Base-by-base conservation (phyloP, 92 coral and sea anemone genomes). In the Meandrina meandrites region DNA sequence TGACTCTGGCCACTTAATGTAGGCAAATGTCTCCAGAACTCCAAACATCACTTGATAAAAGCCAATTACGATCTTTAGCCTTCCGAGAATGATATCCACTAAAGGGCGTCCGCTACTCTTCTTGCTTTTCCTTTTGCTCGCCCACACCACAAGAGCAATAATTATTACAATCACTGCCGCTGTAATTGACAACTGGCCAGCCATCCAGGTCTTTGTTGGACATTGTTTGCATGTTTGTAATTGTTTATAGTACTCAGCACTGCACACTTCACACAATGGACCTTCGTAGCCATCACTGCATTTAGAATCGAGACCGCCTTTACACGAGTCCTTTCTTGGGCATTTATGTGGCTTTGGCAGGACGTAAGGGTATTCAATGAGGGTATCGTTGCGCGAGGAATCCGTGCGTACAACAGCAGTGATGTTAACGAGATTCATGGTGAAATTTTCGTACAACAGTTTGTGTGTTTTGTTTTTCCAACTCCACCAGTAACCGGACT, bases 1-100 rank as follows among this genome's bases (percentile, higher is more conserved):
- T 1, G 81, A 28, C 0, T 32, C 81, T 32, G 81, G 81, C 81
- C 81, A 78, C 19, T 78, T 27, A 14, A 78, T 56, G 81, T 51
- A 78, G 0, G 37, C 67, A 51, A 78, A 78, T 32, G 81, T 68
- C 1, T 78, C 81, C 3, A 78, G 24, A 78, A 56, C 27, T 27
- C 81, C 81, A 50, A 17, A 78, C 1, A 68, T 56, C 12, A 78
- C 81, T 51, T 78, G 72, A 66, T 66, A 66, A 18, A 66, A 66
- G 12, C 72, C 72, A 18, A 66, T 66, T 6, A 66, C 72, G 68
- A 56, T 78, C 56, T 78, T 78, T 9, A 78, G 1, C 56, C 28
- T 51, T n/a, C 40, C 68, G 28, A 78, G 68, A 27, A 78, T 78
- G 4, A 78, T 13, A 51, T 78, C 81, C 4, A 31, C 68, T 28